Base-by-base conservation (phyloP, 2,113 vertebrate species). In the Brachyhypopomus occidentalis region DNA sequence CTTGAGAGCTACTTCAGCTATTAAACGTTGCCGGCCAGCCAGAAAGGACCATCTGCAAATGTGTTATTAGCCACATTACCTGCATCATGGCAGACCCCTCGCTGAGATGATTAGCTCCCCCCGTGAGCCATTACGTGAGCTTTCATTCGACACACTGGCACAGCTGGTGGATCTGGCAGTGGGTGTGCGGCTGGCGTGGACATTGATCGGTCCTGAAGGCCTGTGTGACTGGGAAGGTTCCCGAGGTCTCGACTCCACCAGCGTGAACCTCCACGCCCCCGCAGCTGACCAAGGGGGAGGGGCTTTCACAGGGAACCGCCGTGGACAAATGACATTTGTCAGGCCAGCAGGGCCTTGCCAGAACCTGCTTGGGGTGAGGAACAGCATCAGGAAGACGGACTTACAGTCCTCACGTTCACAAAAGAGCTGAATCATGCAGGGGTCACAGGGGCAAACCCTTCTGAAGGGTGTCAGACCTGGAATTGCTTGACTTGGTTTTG, bases 121-220 rank as follows among this genome's bases (percentile, higher is more conserved):
- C 72, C 75, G 55, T 52, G 45, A 52, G 45, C 45, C 34, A 17
- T 4, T 69, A 25, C 8, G 4, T 70, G 70, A 19, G 25, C 22
- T 25, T 63, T 83, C 63, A 78, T 64, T 60, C 8, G 30, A 23
- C 14, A 38, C 27, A 25, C 60, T 69, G 72, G 73, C 69, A 72
- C 75, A 83, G 80, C 77, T 80, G 84, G 77, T 59, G 52, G 58
- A 81, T n/a, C 45, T 52, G 9, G 45, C 8, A 52, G 45, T 52
- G 45, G 45, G 12, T 52, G 45, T 12, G 45, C 45, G 12, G 14
- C 12, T 70, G 34, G 67, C 34, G 59, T 58, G 58, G 58, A 66
- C 45, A 81, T 63, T 74, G 79, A 83, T 83, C 34, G 63, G 41
- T 23, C 45, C 48, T 83, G 79, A 81, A 56, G 34, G 56, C 80